Base-by-base conservation (phyloP, 1,140 invertebrate species). In the Cephus cinctus region DNA sequence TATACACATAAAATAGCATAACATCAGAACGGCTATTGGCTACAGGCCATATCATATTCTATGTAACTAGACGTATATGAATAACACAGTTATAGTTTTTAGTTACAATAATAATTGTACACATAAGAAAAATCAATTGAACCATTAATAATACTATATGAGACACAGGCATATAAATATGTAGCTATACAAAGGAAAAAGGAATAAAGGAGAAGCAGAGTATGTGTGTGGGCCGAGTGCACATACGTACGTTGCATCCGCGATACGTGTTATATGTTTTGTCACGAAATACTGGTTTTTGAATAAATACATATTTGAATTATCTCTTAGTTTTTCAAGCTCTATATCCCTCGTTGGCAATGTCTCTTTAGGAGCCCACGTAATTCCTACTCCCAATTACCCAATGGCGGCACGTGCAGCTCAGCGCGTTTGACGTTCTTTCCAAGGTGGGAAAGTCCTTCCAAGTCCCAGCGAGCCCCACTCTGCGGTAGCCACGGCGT, bases 301-400 rank as follows among this genome's bases (percentile, higher is more conserved):
- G 49, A 73, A 71, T 71, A 69, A 72, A 69, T 67, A 69, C 70
- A 63, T 70, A 68, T 69, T 73, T 70, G 63, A 71, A 65, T 54
- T 73, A 71, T 54, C 34, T 9, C 25, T n/a, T 6, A 27, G 2
- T 0, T 30, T 30, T 12, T 30, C 27, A 4, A 30, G 27, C 2
- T 11, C 11, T n/a, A n/a, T n/a, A n/a, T n/a, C n/a, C n/a, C n/a
- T 12, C 12, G 27, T 30, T 30, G 2, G 2, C 12, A 2, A 30
- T 3, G 27, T 11, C 27, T 12, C 27, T 9, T 9, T 2, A 12
- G 27, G 14, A 30, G 27, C 27, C 12, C 11, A 30, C 12, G 9
- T 30, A 30, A 30, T 12, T 12, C 27, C 27, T 2, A 30, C 12
- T 11, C 27, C 27, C 4, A 9, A 4, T 11, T 12, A 30, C 27